These are phyloP conservation scores for Zaprionus ornatus DNA, from an alignment of 1,140 invertebrate genomes.

Conservation along the genomic window DNA sequence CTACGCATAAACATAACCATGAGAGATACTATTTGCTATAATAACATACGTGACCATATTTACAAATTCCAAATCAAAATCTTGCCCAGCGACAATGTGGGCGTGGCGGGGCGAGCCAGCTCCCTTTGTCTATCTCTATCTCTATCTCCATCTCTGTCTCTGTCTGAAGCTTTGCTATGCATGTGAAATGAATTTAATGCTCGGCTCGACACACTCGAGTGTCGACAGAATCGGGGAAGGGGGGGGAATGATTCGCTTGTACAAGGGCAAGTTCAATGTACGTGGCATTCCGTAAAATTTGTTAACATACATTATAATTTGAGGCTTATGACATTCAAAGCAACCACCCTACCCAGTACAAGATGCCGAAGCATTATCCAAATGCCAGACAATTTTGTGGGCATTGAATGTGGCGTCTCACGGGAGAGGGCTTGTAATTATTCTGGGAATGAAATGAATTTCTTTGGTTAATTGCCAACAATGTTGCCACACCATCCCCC, in stretches of 20 bases:
- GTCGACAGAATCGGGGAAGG: background rate
- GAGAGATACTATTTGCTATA: slow-evolving; percentile 78
- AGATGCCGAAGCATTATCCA: slow-evolving; percentile 11
- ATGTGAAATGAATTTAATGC: slow-evolving; percentile 70
- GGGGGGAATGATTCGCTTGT: background rate
- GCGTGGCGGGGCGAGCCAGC: slow-evolving; percentile 5
- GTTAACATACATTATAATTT: slow-evolving; percentile 74
- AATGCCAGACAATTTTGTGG: slow-evolving; percentile 22
- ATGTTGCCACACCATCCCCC: background rate
- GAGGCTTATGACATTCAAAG: slow-evolving; percentile 51
- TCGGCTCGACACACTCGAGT: slow-evolving; percentile 15
- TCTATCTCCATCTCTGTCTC: slow-evolving; percentile 14
- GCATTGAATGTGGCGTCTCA: background rate
- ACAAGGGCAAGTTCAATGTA: slow-evolving; percentile 26
- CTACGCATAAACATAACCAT: slow-evolving; percentile 74
- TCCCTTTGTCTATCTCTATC: slow-evolving; percentile 43
- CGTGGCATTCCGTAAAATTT: slow-evolving; percentile 58
- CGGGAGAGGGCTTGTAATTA: slow-evolving; percentile 2
- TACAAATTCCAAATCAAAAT: slow-evolving; percentile 81
- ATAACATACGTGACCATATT: slow-evolving; percentile 83
- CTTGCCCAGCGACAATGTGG: slow-evolving; percentile 36
- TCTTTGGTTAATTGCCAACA: slow-evolving; percentile 3
- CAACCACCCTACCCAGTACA: background rate
- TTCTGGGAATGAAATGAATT: slow-evolving; percentile 6
- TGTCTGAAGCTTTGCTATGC: slow-evolving; percentile 55